A percentile compares a stretch with the other conserved stretches of the same genome.
phyloP scores from a whole-genome alignment of 2,113 vertebrate genomes.

The Dromas ardeola region DNA sequence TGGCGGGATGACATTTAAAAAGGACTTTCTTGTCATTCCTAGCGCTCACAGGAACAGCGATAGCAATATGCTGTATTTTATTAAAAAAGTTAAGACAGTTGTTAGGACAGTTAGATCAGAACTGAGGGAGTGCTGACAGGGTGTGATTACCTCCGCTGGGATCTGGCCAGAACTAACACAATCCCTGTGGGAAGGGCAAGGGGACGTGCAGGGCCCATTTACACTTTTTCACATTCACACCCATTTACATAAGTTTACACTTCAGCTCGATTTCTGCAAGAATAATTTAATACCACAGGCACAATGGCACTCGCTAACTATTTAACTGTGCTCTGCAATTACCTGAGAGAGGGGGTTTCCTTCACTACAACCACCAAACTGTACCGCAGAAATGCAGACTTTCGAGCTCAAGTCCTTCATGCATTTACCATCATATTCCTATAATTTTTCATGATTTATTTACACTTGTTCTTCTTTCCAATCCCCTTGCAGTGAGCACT shows the following conservation, averaged over 20 bases:
- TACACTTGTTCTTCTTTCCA: neutral
- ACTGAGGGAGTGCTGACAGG: neutral
- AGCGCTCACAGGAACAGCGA: rapidly evolving
- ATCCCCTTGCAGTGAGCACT: neutral
- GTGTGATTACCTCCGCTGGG: neutral
- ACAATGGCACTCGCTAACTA: neutral
- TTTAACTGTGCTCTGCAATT: neutral
- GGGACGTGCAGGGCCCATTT: neutral
- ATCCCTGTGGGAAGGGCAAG: neutral
- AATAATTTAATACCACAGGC: neutral
- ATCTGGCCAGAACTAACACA: neutral
- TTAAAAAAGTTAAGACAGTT: neutral
- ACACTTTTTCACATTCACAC: neutral
- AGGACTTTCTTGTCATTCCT: neutral
- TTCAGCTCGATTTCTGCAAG: neutral
- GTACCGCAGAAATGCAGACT: neutral
- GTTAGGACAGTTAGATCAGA: neutral
- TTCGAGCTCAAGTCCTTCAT: neutral
- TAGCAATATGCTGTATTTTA: neutral
- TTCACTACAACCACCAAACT: neutral
- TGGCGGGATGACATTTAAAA: neutral
- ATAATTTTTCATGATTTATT: neutral
- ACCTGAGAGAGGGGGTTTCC: neutral
- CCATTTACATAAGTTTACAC: neutral
- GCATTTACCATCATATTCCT: neutral